A percentile compares a stretch with the other conserved stretches of the same genome.
These are phyloP conservation scores for Sarcophaga subvicina DNA, from an alignment of 2,888 invertebrate genomes.

Conservation along the genomic window DNA sequence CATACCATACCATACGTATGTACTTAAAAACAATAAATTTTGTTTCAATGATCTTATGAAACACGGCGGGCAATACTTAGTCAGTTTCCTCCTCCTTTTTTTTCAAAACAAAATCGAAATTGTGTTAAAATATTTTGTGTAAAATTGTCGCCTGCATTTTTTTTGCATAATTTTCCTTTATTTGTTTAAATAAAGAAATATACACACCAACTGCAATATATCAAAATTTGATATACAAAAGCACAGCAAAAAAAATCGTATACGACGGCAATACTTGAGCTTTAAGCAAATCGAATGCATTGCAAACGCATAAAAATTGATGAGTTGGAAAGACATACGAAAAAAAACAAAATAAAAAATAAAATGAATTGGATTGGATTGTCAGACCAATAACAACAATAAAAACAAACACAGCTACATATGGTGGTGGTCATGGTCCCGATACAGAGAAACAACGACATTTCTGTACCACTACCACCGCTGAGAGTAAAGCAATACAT, in stretches of 20 bases:
- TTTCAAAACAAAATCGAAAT: background rate
- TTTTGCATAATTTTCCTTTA: constrained; percentile 11
- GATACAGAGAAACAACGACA: constrained; percentile 1
- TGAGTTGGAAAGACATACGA: constrained; percentile 49
- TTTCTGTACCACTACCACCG: constrained; percentile 19
- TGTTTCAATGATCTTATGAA: constrained; percentile 37
- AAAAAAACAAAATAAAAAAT: no score
- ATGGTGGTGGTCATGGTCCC: constrained; percentile 45
- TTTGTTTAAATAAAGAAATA: background rate
- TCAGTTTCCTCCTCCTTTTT: background rate
- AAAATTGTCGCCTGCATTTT: constrained; percentile 57
- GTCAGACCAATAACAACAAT: constrained; percentile 8
- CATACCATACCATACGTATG: background rate
- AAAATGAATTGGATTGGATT: constrained; percentile 61
- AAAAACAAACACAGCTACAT: constrained; percentile 36
- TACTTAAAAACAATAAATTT: constrained; percentile 50
- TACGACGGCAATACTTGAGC: background rate
- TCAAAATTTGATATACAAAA: constrained; percentile 61
- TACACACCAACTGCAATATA: constrained; percentile 56
- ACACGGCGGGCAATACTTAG: background rate
- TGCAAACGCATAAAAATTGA: constrained; percentile 59
- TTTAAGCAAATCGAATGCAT: constrained; percentile 14
- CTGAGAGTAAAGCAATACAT: constrained; percentile 54
- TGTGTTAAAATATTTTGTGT: constrained; percentile 5
- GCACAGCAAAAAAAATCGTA: background rate